Percentiles rank a stretch among this genome's conserved stretches.
Conservation (phyloP, 2,888 invertebrate genomes). For the Scrobipalpa atriplicella region DNA sequence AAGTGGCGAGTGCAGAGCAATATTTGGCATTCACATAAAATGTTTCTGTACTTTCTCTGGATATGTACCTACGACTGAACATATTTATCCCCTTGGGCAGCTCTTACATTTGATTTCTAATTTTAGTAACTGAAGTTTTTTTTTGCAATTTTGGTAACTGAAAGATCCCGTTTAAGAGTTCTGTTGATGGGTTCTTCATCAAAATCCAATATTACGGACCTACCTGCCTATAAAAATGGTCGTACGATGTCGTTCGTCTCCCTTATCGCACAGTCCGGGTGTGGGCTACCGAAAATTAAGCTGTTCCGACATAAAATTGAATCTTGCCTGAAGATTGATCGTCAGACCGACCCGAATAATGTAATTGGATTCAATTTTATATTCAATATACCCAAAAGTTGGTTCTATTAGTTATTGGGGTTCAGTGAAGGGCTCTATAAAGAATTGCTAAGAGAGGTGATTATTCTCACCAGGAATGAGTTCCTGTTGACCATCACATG, state of each 20-base stretch:
- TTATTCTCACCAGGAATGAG: background rate
- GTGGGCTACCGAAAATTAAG: constrained; percentile 5
- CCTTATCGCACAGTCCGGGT: background rate
- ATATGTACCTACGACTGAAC: too few relatives aligned
- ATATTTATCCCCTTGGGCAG: too few relatives aligned
- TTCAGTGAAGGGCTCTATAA: constrained; percentile 7
- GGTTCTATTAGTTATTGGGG: background rate
- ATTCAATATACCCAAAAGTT: background rate
- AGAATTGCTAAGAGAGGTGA: background rate
- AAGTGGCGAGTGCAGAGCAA: too few relatives aligned
- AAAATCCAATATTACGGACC: too few relatives aligned
- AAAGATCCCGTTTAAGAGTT: too few relatives aligned
- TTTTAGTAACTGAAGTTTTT: too few relatives aligned
- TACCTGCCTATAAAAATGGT: background rate
- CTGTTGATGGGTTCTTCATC: too few relatives aligned
- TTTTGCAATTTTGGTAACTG: too few relatives aligned
- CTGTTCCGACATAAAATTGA: constrained; percentile 5
- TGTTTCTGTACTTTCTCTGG: too few relatives aligned
- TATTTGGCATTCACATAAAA: too few relatives aligned
- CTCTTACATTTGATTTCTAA: too few relatives aligned
- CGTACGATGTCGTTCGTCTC: background rate
- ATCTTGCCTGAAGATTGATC: constrained; percentile 12
- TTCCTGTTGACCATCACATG: too few relatives aligned
- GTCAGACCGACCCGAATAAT: constrained; percentile 4
- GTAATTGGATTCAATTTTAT: constrained; percentile 13